A percentile compares a stretch with the other conserved stretches of the same genome.
These are phyloP conservation scores for Actinia equina DNA, from an alignment of 64 coral and sea anemone species.

Conservation along the genomic window DNA sequence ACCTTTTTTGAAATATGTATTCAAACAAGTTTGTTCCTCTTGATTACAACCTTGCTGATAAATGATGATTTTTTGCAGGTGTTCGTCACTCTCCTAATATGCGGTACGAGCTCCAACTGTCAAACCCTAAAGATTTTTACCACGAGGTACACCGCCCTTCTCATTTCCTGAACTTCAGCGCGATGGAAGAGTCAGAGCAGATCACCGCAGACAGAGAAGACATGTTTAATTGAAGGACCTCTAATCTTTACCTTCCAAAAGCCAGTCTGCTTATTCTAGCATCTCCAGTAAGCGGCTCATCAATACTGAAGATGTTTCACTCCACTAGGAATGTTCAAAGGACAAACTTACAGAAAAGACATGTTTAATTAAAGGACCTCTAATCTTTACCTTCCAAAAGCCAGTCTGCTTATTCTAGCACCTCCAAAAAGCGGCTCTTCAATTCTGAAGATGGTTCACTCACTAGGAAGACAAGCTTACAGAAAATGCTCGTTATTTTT, in stretches of 20 bases:
- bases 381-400: too few relatives aligned
- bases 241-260: too few relatives aligned
- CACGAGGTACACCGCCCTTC: slow-evolving; percentile 97
- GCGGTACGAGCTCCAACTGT: slow-evolving; percentile 93
- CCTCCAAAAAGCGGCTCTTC: too few relatives aligned
- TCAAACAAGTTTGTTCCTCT: not conserved
- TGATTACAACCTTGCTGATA: not conserved
- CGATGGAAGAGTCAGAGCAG: slow-evolving; percentile 85
- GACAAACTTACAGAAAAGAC: not conserved
- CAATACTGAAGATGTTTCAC: too few relatives aligned
- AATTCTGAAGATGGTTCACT: too few relatives aligned
- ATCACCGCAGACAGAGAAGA: slow-evolving; percentile 93
- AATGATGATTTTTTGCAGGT: slow-evolving; percentile 38
- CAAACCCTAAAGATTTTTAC: slow-evolving; percentile 99
- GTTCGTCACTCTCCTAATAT: slow-evolving; percentile 98
- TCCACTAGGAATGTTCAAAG: too few relatives aligned
- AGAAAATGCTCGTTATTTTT: too few relatives aligned
- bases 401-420: too few relatives aligned
- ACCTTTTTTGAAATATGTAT: too few relatives aligned
- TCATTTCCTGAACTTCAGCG: slow-evolving; percentile 98
- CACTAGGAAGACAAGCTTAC: too few relatives aligned
- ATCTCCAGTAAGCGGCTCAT: too few relatives aligned
- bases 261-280: too few relatives aligned
- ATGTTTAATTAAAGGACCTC: slow-evolving; percentile 49
- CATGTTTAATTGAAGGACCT: slow-evolving; percentile 51